Base-by-base conservation (phyloP, 2,888 invertebrate genomes). In the Phrixothrix hirtus region DNA sequence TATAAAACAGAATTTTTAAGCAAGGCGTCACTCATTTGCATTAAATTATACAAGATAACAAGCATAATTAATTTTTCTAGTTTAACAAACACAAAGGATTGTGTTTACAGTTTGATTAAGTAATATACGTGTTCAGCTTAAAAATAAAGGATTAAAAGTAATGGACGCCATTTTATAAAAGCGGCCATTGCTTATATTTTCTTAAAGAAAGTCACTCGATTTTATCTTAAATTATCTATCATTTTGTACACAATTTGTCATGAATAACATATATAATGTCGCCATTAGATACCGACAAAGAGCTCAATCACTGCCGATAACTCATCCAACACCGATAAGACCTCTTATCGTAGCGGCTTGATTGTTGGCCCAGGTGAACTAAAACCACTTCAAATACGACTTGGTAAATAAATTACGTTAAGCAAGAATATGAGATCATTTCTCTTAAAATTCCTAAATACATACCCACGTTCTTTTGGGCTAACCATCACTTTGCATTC, bases 211-310 rank as follows among this genome's bases (percentile, higher is more conserved):
- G 34, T 30, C 35, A 31, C 30, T 26, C 37, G 30, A 21, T 12
- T 26, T 37, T 51, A 51, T 51, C 51, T 46, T 21, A 21, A 35
- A 32, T 54, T 48, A 54, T 54, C 48, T 49, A 37, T 26, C 15
- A 26, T 35, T 64, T 56, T 47, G 61, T 60, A 64, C 66, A 69
- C 66, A 70, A 67, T 70, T 69, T 66, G 68, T 70, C 68, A 65
- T 56, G 60, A 65, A 69, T 70, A 67, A 67, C 69, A 63, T 58
- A 35, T 63, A 63, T 67, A 62, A 60, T 65, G 68, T 69, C 68
- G 68, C 70, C 68, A 69, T 71, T 67, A 68, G 62, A 63, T 60
- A 66, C 73, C 74, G 74, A 73, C 73, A 74, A 74, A 73, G 62
- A 57, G 65, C 63, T 58, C 70, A 73, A 74, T 72, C 72, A 68